phyloP scores from a whole-genome alignment of 2,113 vertebrate species.

The Theristicus caerulescens region DNA sequence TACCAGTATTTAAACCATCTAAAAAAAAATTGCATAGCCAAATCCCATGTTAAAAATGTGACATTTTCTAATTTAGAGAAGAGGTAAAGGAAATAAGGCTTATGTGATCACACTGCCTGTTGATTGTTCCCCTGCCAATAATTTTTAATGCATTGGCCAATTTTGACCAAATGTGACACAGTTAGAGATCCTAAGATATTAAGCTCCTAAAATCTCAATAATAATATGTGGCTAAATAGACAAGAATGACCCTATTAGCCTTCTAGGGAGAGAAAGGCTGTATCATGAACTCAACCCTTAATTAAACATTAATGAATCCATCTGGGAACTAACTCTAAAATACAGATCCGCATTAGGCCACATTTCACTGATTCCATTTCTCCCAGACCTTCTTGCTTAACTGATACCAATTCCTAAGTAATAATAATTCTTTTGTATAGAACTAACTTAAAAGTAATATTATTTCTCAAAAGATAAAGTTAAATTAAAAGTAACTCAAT shows the following conservation, averaged over 20 bases:
- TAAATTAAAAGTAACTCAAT: neutral
- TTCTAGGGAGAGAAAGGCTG: slow-evolving; percentile 11
- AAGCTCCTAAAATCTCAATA: slow-evolving; percentile 29
- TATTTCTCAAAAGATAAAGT: neutral
- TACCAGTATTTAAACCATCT: slow-evolving; percentile 6
- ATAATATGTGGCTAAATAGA: slow-evolving; percentile 8
- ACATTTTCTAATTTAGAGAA: slow-evolving; percentile 4
- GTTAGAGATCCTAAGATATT: slow-evolving; percentile 25
- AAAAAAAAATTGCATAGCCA: neutral
- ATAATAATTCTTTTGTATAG: neutral
- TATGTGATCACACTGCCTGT: neutral
- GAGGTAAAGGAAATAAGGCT: neutral
- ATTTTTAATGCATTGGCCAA: neutral
- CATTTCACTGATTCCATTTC: neutral
- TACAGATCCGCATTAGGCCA: neutral
- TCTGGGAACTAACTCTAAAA: neutral
- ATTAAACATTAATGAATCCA: slow-evolving; percentile 48
- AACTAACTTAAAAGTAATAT: neutral
- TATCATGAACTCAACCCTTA: slow-evolving; percentile 25
- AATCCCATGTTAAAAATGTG: neutral
- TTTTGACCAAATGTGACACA: neutral
- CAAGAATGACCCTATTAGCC: slow-evolving; percentile 36
- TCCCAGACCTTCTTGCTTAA: slow-evolving; percentile 3
- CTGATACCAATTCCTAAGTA: neutral
- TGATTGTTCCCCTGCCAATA: slow-evolving; percentile 15